These are phyloP conservation scores for Bos javanicus DNA, from an alignment of 2,113 vertebrate genomes.

Conservation along the genomic window DNA sequence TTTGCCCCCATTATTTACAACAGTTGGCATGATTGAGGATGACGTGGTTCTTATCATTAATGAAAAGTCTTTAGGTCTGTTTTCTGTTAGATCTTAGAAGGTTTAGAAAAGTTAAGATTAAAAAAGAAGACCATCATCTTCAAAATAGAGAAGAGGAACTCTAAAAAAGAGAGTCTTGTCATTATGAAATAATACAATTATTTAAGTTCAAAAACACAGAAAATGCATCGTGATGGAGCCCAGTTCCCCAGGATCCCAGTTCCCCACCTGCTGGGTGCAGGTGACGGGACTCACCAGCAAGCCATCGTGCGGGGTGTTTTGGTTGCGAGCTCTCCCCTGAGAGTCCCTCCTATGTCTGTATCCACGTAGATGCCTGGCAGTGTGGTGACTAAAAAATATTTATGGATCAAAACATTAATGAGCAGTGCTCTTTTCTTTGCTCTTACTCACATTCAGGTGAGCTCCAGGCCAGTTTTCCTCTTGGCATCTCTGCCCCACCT, in stretches of 20 bases:
- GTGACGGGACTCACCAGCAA: background rate
- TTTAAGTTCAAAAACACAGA: background rate
- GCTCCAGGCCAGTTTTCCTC: background rate
- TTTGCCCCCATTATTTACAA: background rate
- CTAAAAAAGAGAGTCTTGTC: background rate
- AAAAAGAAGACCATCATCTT: background rate
- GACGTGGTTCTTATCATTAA: background rate
- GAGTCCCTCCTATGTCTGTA: background rate
- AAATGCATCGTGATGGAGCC: rapidly evolving
- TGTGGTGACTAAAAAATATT: slow-evolving; percentile 18
- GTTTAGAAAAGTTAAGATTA: background rate
- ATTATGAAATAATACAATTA: background rate
- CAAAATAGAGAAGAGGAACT: background rate
- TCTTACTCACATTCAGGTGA: slow-evolving; percentile 20
- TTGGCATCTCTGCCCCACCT: slow-evolving; percentile 10
- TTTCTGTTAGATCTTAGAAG: background rate
- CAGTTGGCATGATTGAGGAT: background rate
- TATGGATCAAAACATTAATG: slow-evolving; percentile 23
- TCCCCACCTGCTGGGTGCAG: background rate
- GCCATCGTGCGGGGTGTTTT: background rate
- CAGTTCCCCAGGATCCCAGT: background rate
- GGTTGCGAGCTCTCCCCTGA: background rate
- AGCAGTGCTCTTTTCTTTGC: background rate
- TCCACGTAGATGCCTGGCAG: background rate
- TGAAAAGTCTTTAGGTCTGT: background rate